Percentiles rank a stretch among this genome's conserved stretches.
These are phyloP conservation scores for Ceratoteleas bidentatus DNA, from an alignment of 1,140 invertebrate species.

Conservation along the genomic window DNA sequence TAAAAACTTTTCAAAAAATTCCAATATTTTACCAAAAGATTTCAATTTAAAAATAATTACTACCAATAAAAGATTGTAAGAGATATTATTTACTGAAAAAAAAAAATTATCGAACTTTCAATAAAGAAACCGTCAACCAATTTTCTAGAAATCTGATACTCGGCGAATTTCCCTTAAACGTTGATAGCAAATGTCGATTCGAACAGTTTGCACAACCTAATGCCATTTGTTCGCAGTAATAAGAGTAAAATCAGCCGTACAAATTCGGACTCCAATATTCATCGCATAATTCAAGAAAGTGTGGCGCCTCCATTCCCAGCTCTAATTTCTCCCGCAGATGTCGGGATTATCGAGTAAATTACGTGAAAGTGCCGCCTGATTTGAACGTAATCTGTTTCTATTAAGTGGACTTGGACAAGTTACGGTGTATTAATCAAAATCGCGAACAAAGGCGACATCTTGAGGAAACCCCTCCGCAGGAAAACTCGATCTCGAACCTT, in stretches of 20 bases:
- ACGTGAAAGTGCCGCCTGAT: slow-evolving; percentile 18
- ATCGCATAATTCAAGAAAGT: slow-evolving; percentile 34
- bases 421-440: slow-evolving; percentile 10
- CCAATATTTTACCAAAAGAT: too few relatives aligned
- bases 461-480: too few relatives aligned
- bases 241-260: slow-evolving; percentile 7
- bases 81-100: too few relatives aligned
- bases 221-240: background rate
- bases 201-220: too few relatives aligned
- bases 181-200: too few relatives aligned
- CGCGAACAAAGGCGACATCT: too few relatives aligned
- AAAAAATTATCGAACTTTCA: too few relatives aligned
- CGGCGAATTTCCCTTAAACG: background rate
- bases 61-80: too few relatives aligned
- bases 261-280: slow-evolving; percentile 8
- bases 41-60: too few relatives aligned
- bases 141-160: background rate
- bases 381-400: slow-evolving; percentile 21
- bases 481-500: too few relatives aligned
- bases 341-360: slow-evolving; percentile 25
- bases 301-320: background rate
- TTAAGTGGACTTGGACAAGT: slow-evolving; percentile 25
- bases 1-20: too few relatives aligned
- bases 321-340: slow-evolving; percentile 33
- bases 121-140: too few relatives aligned